Evolutionary conservation across 1,140 invertebrate genomes (phyloP), one percentile per base, ranked within the genome.

Genomic region (Stenopsyche tienmushanensis): DNA sequence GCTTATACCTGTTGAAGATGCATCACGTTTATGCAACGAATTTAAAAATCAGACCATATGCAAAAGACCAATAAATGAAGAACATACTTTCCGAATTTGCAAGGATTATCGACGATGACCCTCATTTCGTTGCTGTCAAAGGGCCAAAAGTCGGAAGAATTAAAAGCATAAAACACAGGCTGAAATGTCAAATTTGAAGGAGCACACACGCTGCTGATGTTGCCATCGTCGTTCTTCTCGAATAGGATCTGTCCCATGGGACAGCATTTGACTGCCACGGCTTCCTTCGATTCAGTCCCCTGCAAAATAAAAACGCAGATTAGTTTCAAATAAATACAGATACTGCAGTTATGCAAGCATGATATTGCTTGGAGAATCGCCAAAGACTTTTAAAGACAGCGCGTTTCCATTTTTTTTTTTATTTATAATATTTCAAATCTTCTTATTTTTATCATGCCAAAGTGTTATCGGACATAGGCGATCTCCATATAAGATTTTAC

Each of bases 21-120:
- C 5, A 39, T 8, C 13, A 39, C 29, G 29, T 39, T 39, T 39
- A 13, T 39, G 13, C 5, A 13, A 8, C 5, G 29, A 39, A 39
- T 39, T 8, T 8, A 39, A 39, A 15, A 45, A 45, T 45, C 15
- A 5, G 24, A 20, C 20, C n/a, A n/a, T n/a, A 49, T 20, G 15
- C 18, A 3, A 17, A 5, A 45, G 24, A n/a, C 24, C 17, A 49
- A 26, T n/a, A 25, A 26, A 21, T 25, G 23, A 52, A 20, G 2
- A 49, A 73, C 72, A 72, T 75, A 85, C 84, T 77, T 84, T 71
- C 80, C 78, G 66, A 80, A 78, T 52, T 64, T 60, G 71, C 84
- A 85, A 15, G 83, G 83, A 69, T 82, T 80, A 1, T 83, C 83
- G 18, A 84, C 77, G 20, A 84, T 76, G 1, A 82, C 82, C 47